These are phyloP conservation scores for Hybos culiciformis DNA, from an alignment of 2,888 invertebrate species.

Conservation along the genomic window DNA sequence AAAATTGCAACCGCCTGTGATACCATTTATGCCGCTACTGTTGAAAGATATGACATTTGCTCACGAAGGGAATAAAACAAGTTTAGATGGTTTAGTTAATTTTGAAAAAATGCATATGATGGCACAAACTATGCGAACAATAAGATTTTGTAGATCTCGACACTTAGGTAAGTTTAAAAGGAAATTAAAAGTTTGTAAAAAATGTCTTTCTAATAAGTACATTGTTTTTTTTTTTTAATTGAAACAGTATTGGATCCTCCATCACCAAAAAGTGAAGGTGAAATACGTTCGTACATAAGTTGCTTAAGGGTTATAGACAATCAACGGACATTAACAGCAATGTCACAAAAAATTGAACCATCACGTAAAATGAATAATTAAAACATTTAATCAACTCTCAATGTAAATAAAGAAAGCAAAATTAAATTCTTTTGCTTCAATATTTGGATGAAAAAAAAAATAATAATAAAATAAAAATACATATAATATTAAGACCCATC, in stretches of 20 bases:
- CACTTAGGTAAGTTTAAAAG: constrained; percentile 43
- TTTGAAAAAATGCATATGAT: constrained; percentile 87
- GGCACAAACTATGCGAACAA: constrained; percentile 64
- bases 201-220: not conserved
- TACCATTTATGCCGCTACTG: constrained; percentile 70
- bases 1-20: constrained; percentile 61
- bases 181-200: not conserved
- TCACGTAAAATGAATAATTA: constrained; percentile 31
- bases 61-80: constrained; percentile 75
- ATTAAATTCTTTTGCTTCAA: too few relatives aligned
- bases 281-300: constrained; percentile 54
- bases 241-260: constrained; percentile 50
- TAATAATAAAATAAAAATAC: too few relatives aligned
- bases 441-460: too few relatives aligned
- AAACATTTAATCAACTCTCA: not conserved
- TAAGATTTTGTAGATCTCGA: constrained; percentile 59
- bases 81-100: constrained; percentile 63
- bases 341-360: constrained; percentile 66
- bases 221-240: constrained; percentile 1
- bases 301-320: constrained; percentile 67
- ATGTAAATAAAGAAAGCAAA: not conserved
- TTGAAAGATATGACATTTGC: constrained; percentile 72
- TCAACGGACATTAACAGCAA: constrained; percentile 57
- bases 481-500: too few relatives aligned
- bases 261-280: constrained; percentile 54